Evolutionary conservation across 2,888 invertebrate species (phyloP).

Genomic region (Mantis religiosa): DNA sequence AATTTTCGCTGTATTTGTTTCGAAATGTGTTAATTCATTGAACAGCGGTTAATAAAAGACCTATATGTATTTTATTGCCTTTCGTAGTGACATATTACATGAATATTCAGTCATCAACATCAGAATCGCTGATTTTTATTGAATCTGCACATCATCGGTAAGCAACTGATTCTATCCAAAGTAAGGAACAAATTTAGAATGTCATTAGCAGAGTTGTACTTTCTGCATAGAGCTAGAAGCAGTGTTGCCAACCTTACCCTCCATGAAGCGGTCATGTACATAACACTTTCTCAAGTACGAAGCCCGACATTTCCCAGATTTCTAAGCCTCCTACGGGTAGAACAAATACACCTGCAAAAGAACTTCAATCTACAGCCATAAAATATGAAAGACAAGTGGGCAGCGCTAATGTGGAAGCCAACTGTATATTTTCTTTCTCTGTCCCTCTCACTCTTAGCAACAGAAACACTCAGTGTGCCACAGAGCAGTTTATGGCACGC

Average conservation of each 20-base stretch:
- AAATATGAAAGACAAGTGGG: background rate
- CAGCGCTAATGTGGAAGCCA: background rate
- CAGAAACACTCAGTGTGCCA: background rate
- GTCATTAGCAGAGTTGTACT: too few relatives aligned
- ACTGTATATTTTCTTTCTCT: background rate
- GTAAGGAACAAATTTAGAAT: too few relatives aligned
- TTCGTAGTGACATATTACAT: too few relatives aligned
- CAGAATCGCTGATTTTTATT: too few relatives aligned
- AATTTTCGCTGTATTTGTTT: too few relatives aligned
- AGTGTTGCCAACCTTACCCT: background rate
- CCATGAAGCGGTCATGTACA: background rate
- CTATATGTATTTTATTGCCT: too few relatives aligned
- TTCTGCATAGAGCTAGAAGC: too few relatives aligned
- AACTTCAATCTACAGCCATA: background rate
- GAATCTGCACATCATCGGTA: too few relatives aligned
- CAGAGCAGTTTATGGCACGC: background rate
- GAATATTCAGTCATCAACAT: too few relatives aligned
- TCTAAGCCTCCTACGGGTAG: background rate
- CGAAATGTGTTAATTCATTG: too few relatives aligned
- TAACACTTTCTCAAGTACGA: background rate
- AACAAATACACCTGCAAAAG: background rate
- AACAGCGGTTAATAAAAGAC: too few relatives aligned
- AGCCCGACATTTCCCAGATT: background rate
- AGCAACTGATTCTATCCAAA: too few relatives aligned
- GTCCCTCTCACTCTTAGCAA: background rate